A percentile compares a stretch with the other conserved stretches of the same genome.
These are phyloP conservation scores for Melinaea marsaeus DNA, from an alignment of 2,888 invertebrate genomes.

Conservation along the genomic window DNA sequence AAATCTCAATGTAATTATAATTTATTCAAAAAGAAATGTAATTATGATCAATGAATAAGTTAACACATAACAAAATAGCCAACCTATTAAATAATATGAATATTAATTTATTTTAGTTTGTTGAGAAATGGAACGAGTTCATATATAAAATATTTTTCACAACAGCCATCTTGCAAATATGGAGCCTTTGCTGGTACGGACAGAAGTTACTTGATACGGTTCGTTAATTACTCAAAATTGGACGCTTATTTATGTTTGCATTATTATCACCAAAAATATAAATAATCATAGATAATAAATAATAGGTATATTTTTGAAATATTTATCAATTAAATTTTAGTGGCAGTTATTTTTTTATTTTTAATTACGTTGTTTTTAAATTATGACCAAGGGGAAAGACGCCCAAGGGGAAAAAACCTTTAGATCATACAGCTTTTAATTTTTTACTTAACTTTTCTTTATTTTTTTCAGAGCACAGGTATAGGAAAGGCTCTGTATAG, in stretches of 20 bases:
- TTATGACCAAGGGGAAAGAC: too few species aligned
- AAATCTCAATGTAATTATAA: too few species aligned
- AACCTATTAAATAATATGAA: neutral
- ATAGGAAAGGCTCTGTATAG: constrained; percentile 54
- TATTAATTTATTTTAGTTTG: constrained; percentile 28
- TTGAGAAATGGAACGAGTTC: constrained; percentile 62
- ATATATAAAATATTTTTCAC: constrained; percentile 58
- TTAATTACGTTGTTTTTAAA: too few species aligned
- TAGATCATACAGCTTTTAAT: too few species aligned
- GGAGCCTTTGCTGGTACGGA: constrained; percentile 65
- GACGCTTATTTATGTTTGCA: constrained; percentile 1
- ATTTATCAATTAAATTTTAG: too few species aligned
- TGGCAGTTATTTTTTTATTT: too few species aligned
- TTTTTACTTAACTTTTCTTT: neutral
- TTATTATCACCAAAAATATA: neutral
- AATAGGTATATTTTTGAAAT: too few species aligned
- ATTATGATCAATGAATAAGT: too few species aligned
- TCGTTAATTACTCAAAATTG: constrained; percentile 31
- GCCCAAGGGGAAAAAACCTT: too few species aligned
- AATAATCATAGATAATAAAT: too few species aligned
- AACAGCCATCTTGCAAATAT: constrained; percentile 55
- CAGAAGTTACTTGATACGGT: constrained; percentile 60
- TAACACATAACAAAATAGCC: too few species aligned
- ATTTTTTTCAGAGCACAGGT: constrained; percentile 46
- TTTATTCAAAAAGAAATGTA: too few species aligned